A percentile compares a stretch with the other conserved stretches of the same genome.
phyloP scores from a whole-genome alignment of 2,797 vertebrate genomes.

The Danio tinwini region DNA sequence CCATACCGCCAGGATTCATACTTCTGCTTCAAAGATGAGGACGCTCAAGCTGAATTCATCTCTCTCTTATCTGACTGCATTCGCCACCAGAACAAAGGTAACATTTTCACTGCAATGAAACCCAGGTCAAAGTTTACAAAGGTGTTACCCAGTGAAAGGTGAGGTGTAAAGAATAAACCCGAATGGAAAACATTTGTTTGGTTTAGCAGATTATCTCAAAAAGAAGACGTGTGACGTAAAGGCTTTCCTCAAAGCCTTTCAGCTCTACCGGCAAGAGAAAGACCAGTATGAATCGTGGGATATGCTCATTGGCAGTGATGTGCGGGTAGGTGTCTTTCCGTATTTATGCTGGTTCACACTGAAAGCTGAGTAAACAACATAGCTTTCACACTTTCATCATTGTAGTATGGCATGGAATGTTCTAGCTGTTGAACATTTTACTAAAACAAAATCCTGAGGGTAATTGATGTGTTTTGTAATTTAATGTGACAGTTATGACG shows the following conservation, averaged over 20 bases:
- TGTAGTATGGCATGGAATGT: constrained; percentile 10
- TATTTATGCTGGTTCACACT: background rate
- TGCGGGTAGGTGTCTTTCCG: constrained; percentile 76
- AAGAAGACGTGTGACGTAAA: constrained; percentile 84
- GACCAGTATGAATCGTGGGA: constrained; percentile 85
- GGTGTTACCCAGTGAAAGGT: constrained; percentile 3
- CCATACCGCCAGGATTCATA: constrained; percentile 85
- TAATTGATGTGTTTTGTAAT: background rate
- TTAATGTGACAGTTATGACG: background rate
- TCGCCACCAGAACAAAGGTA: constrained; percentile 88
- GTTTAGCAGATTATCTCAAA: constrained; percentile 85
- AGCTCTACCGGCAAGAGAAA: constrained; percentile 87
- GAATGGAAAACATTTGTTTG: background rate
- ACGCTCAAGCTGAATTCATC: constrained; percentile 77
- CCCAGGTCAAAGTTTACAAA: background rate
- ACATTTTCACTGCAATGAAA: background rate
- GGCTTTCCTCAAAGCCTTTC: constrained; percentile 89
- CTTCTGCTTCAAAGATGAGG: constrained; percentile 83
- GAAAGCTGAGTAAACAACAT: background rate
- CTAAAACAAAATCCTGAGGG: background rate
- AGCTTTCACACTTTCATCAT: background rate
- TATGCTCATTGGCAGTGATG: constrained; percentile 87
- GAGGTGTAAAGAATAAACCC: background rate
- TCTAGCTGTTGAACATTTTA: background rate
- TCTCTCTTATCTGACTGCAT: constrained; percentile 84